Evolutionary conservation across 2,888 invertebrate genomes (phyloP).

Genomic region (Zhuqinia jingwanae): DNA sequence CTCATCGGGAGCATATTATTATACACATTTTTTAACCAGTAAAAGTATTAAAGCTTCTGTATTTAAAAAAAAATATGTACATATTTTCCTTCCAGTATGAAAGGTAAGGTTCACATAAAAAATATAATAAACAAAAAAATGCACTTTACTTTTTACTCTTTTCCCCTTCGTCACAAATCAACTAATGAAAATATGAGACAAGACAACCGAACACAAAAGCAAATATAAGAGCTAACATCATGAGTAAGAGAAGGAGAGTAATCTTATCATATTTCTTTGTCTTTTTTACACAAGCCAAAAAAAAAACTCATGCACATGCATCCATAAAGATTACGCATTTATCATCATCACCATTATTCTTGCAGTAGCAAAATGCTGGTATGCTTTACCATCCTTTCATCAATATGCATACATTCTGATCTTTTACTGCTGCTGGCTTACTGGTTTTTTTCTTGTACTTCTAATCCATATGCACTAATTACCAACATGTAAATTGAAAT

Average conservation of each 20-base stretch:
- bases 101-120: background rate
- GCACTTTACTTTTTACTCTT: background rate
- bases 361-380: background rate
- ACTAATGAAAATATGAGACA: background rate
- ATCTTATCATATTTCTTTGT: conserved; percentile 59
- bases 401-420: background rate
- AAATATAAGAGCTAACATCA: background rate
- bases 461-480: conserved; percentile 5
- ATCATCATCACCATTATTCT: background rate
- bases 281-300: conserved; percentile 17
- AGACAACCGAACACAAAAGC: background rate
- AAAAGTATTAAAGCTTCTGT: background rate
- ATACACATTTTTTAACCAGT: no score
- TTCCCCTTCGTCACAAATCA: no score
- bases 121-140: background rate
- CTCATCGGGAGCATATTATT: background rate
- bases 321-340: conserved; percentile 1
- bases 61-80: no score
- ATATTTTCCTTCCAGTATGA: background rate
- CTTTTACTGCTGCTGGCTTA: background rate
- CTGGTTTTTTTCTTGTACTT: background rate
- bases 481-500: background rate
- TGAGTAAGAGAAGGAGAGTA: background rate
- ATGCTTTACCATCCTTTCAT: no score
- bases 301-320: background rate